phyloP scores from a whole-genome alignment of 2,888 invertebrate genomes.

The Blomia tropicalis region DNA sequence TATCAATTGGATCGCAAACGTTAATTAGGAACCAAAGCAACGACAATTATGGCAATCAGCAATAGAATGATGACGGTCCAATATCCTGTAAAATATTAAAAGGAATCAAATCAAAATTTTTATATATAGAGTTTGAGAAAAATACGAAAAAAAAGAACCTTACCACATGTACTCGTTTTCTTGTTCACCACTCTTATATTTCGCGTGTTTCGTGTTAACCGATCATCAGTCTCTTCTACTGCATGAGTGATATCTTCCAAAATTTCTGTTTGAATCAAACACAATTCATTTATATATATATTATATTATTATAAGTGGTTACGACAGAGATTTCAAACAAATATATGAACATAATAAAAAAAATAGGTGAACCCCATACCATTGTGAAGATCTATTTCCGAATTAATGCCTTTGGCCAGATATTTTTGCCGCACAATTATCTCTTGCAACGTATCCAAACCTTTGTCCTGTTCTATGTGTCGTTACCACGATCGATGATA shows the following conservation, averaged over 20 bases:
- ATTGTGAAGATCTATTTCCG: constrained; percentile 60
- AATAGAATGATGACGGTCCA: constrained; percentile 55
- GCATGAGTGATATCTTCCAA: constrained; percentile 57
- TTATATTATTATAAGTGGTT: constrained; percentile 1
- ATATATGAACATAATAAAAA: too few relatives aligned
- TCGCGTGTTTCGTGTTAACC: constrained; percentile 50
- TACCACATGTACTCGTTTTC: constrained; percentile 55
- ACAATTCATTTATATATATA: too few relatives aligned
- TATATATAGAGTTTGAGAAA: constrained; percentile 3
- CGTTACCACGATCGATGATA: constrained; percentile 30
- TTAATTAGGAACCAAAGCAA: constrained; percentile 39
- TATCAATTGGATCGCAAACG: too few relatives aligned
- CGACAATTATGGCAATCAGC: constrained; percentile 49
- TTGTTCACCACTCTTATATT: constrained; percentile 48
- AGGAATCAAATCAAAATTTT: not conserved
- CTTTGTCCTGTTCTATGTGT: constrained; percentile 58
- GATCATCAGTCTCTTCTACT: constrained; percentile 52
- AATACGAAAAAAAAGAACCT: constrained; percentile 31
- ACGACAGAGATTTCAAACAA: not conserved
- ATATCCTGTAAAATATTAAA: constrained; percentile 42
- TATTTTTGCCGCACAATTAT: constrained; percentile 58
- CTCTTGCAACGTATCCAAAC: constrained; percentile 54
- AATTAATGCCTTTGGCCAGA: constrained; percentile 54
- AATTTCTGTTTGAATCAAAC: constrained; percentile 42
- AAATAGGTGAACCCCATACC: constrained; percentile 46